Evolutionary conservation across 2,113 vertebrate species (phyloP).

Genomic region (Myocastor coypus): DNA sequence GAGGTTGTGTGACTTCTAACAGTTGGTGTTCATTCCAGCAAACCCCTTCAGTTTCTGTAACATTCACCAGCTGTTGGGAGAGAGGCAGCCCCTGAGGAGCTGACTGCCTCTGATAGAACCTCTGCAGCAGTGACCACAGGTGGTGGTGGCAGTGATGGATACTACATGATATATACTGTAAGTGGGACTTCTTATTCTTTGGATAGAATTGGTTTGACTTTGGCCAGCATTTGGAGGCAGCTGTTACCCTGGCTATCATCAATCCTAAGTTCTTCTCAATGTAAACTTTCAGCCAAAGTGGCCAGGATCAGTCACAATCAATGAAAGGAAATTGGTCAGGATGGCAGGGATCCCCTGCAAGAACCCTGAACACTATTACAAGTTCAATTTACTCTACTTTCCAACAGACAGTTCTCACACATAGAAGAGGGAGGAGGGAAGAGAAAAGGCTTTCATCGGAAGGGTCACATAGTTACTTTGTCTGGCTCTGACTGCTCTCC

Average conservation of each 20-base stretch:
- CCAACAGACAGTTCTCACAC: background rate
- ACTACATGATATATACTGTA: background rate
- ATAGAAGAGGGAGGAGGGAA: background rate
- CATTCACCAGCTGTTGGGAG: background rate
- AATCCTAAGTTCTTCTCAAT: background rate
- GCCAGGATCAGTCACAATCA: background rate
- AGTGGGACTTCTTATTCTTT: too few relatives aligned
- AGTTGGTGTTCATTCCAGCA: background rate
- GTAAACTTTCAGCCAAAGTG: background rate
- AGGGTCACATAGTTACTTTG: background rate
- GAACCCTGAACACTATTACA: background rate
- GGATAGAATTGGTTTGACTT: background rate
- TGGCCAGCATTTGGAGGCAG: background rate
- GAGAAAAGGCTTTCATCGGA: background rate
- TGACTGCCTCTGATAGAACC: background rate
- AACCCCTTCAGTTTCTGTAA: background rate
- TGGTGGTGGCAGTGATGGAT: background rate
- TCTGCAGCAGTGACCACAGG: background rate
- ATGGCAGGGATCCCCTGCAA: background rate
- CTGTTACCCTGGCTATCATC: background rate
- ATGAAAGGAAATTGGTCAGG: background rate
- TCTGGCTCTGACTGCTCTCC: background rate
- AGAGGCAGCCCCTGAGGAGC: background rate
- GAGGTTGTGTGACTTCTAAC: background rate
- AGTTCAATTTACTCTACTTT: background rate